phyloP scores from a whole-genome alignment of 2,888 invertebrate genomes.

The Perdita meconis region DNA sequence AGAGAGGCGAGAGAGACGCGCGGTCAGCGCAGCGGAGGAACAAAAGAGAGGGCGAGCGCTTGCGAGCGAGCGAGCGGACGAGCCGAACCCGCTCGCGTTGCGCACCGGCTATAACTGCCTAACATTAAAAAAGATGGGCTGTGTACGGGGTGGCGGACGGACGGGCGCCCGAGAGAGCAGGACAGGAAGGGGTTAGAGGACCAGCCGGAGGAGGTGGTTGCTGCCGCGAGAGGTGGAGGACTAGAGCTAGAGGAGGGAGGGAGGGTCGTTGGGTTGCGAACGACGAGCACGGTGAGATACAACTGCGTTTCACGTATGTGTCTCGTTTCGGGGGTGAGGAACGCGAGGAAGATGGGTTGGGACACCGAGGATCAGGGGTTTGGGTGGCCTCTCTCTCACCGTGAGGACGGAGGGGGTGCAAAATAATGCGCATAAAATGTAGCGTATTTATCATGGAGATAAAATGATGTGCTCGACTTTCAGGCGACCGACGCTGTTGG shows the following conservation, averaged over 20 bases:
- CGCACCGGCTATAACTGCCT: constrained; percentile 83
- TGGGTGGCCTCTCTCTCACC: constrained; percentile 56
- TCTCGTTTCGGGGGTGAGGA: constrained; percentile 67
- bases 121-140: constrained; percentile 84
- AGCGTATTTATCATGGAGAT: constrained; percentile 84
- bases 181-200: constrained; percentile 66
- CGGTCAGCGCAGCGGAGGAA: constrained; percentile 18
- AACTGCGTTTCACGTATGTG: constrained; percentile 72
- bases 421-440: constrained; percentile 84
- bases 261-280: constrained; percentile 80
- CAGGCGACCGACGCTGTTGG: constrained; percentile 77
- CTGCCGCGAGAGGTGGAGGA: constrained; percentile 62
- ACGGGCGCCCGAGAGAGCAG: constrained; percentile 65
- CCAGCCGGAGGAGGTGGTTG: constrained; percentile 64
- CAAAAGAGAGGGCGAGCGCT: constrained; percentile 18
- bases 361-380: constrained; percentile 58
- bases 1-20: constrained; percentile 30
- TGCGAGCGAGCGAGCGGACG: constrained; percentile 35
- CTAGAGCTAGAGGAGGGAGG: constrained; percentile 38
- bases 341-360: constrained; percentile 65
- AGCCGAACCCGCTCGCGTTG: constrained; percentile 73
- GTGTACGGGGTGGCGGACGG: constrained; percentile 76
- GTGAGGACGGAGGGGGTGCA: constrained; percentile 77
- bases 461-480: constrained; percentile 83
- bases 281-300: constrained; percentile 73